A percentile compares a stretch with the other conserved stretches of the same genome.
These are phyloP conservation scores for Temnothorax nylanderi DNA, from an alignment of 1,140 invertebrate genomes.

Conservation along the genomic window DNA sequence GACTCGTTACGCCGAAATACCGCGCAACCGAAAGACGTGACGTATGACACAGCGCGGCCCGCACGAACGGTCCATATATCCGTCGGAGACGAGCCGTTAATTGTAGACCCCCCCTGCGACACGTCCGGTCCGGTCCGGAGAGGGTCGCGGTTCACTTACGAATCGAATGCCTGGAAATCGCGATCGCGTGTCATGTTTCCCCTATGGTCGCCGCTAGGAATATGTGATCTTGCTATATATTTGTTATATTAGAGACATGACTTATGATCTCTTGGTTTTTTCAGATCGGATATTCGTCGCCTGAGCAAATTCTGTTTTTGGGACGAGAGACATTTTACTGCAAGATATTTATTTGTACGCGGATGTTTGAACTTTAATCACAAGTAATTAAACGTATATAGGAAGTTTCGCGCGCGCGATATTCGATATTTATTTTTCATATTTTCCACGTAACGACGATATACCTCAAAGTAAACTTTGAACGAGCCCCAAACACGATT, in stretches of 20 bases:
- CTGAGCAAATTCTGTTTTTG: background rate
- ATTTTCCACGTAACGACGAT: background rate
- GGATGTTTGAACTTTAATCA: background rate
- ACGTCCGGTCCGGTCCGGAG: background rate
- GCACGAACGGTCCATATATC: slow-evolving; percentile 70
- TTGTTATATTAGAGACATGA: slow-evolving; percentile 7
- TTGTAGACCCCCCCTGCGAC: slow-evolving; percentile 51
- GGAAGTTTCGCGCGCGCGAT: too few species aligned
- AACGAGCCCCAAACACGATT: background rate
- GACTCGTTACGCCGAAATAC: slow-evolving; percentile 73
- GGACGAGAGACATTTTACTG: background rate
- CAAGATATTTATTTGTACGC: background rate
- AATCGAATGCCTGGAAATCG: slow-evolving; percentile 59
- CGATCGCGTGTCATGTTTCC: background rate
- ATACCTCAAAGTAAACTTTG: slow-evolving; percentile 10
- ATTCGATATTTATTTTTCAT: slow-evolving; percentile 6
- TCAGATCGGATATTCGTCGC: background rate
- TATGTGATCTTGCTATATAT: background rate
- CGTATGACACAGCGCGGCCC: slow-evolving; percentile 64
- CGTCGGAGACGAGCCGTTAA: slow-evolving; percentile 71
- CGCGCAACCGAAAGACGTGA: slow-evolving; percentile 71
- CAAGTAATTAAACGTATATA: background rate
- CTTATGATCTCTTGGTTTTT: background rate
- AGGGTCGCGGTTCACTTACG: background rate
- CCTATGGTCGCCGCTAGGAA: background rate